phyloP scores from a whole-genome alignment of 2,113 vertebrate genomes.

The Shinisaurus crocodilurus region DNA sequence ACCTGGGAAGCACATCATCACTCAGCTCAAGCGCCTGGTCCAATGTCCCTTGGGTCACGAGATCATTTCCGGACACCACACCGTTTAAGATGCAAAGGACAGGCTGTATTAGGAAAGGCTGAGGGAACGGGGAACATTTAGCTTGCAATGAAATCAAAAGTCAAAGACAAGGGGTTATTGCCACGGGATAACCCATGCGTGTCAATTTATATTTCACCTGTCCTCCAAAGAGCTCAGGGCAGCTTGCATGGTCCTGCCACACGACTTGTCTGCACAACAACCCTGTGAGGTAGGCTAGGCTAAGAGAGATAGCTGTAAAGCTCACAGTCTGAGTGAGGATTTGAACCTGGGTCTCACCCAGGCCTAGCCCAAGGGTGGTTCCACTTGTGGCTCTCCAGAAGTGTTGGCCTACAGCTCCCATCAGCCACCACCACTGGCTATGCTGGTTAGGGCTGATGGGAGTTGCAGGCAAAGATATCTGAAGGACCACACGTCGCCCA shows the following conservation, averaged over 20 bases:
- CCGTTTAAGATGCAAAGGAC: neutral
- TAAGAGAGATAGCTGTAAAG: neutral
- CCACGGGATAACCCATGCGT: neutral
- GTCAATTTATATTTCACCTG: neutral
- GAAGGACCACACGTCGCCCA: too few relatives aligned
- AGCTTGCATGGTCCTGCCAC: neutral
- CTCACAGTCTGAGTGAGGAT: neutral
- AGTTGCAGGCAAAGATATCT: too few relatives aligned
- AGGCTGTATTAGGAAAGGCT: neutral
- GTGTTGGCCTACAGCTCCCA: too few relatives aligned
- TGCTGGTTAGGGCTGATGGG: too few relatives aligned
- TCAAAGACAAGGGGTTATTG: neutral
- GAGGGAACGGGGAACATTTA: neutral
- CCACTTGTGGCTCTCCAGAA: too few relatives aligned
- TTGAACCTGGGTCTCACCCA: neutral
- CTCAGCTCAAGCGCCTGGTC: neutral
- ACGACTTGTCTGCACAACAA: neutral
- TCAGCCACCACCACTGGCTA: too few relatives aligned
- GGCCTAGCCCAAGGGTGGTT: too few relatives aligned
- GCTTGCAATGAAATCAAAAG: neutral
- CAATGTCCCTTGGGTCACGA: neutral
- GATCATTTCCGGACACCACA: neutral
- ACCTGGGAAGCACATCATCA: neutral
- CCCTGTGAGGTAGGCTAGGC: neutral
- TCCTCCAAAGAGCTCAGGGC: neutral